Conservation (phyloP, 2,113 vertebrate species). For the Hippocampus zosterae region DNA sequence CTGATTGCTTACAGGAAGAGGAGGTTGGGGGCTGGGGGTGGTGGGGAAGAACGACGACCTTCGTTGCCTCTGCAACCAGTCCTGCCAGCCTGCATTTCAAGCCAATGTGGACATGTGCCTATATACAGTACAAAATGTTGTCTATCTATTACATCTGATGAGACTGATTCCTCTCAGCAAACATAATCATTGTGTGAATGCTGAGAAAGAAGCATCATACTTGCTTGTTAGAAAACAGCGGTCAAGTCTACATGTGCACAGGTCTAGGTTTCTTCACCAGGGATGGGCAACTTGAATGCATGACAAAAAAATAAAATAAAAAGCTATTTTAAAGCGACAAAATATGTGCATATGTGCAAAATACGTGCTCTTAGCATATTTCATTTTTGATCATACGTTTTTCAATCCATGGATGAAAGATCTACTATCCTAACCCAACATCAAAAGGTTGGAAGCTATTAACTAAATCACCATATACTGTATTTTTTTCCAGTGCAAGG, state of each 20-base stretch:
- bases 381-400: no score
- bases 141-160: background rate
- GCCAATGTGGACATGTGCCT: constrained; percentile 6
- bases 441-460: no score
- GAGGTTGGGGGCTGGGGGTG: background rate
- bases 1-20: constrained; percentile 82
- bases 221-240: background rate
- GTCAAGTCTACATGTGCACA: background rate
- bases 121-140: background rate
- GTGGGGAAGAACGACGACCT: constrained; percentile 65
- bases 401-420: no score
- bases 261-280: background rate
- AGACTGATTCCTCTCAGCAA: background rate
- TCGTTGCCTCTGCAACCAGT: constrained; percentile 60
- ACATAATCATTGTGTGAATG: background rate
- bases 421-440: no score
- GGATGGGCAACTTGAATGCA: no score
- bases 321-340: no score
- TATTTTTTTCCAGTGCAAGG: no score
- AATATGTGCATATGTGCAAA: no score
- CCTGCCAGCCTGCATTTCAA: constrained; percentile 37
- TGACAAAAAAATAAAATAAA: no score
- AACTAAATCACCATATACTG: no score
- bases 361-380: no score
- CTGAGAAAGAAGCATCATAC: background rate